Conservation (phyloP, 2,113 vertebrate genomes). For the Syrmaticus mikado region DNA sequence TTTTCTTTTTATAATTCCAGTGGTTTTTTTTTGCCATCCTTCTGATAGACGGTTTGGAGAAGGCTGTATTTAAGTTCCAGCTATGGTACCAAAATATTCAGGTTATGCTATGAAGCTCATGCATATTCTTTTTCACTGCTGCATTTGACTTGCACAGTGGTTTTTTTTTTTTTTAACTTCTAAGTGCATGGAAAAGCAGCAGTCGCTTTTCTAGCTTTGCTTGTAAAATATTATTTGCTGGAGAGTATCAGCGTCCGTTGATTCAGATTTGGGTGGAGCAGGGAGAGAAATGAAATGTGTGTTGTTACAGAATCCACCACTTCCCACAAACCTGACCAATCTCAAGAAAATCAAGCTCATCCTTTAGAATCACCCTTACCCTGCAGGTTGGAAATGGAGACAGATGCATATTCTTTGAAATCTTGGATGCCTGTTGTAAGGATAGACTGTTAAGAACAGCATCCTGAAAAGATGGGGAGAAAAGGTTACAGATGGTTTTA, state of each 20-base stretch:
- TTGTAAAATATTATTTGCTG: not conserved
- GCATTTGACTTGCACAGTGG: not conserved
- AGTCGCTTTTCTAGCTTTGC: not conserved
- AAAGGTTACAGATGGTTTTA: not conserved
- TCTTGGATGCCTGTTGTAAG: not conserved
- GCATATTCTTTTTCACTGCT: constrained; percentile 1
- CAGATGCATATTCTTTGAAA: not conserved
- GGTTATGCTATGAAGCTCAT: not conserved
- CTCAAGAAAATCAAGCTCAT: not conserved
- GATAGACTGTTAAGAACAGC: not conserved
- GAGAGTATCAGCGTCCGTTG: not conserved
- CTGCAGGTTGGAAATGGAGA: not conserved
- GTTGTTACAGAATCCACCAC: not conserved
- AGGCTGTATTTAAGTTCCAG: not conserved
- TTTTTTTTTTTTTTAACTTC: constrained; percentile 39
- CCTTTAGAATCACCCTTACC: not conserved
- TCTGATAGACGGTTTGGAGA: not conserved
- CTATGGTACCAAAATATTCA: not conserved
- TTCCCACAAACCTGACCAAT: not conserved
- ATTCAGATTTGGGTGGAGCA: not conserved
- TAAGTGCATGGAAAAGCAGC: not conserved
- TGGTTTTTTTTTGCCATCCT: not conserved
- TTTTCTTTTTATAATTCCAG: not conserved
- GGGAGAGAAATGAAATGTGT: not conserved
- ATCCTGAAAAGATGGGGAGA: not conserved